Evolutionary conservation across 2,888 invertebrate genomes (phyloP).

Genomic region (Luperina testacea): DNA sequence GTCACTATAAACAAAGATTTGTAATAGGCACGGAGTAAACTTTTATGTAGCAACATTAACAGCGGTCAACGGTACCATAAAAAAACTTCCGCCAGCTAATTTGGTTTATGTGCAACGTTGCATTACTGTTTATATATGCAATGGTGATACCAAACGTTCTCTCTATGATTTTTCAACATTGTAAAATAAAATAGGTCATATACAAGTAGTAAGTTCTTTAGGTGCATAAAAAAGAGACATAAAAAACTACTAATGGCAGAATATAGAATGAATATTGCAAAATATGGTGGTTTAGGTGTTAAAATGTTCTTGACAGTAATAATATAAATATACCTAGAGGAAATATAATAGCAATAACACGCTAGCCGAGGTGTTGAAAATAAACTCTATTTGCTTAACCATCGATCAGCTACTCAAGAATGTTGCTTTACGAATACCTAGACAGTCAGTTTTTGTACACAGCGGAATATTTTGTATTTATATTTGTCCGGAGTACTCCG

Average conservation of each 20-base stretch:
- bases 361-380: not conserved
- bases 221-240: constrained; percentile 12
- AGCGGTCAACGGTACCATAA: constrained; percentile 72
- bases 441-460: not conserved
- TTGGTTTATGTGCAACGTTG: constrained; percentile 66
- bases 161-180: constrained; percentile 7
- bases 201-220: not conserved
- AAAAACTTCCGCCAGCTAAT: constrained; percentile 67
- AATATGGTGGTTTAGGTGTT: not conserved
- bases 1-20: constrained; percentile 50
- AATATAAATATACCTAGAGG: constrained; percentile 8
- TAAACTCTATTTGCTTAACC: not conserved
- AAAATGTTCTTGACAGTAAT: not conserved
- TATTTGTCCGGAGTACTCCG: too few species aligned
- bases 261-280: not conserved
- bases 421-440: not conserved
- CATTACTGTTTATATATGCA: constrained; percentile 36
- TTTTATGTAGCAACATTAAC: constrained; percentile 61
- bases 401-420: not conserved
- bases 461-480: not conserved
- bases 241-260: not conserved
- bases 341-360: constrained; percentile 31
- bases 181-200: constrained; percentile 20
- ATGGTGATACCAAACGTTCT: constrained; percentile 20
- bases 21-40: constrained; percentile 55